Percentiles rank a stretch among this genome's conserved stretches.
Conservation (phyloP, 2,113 vertebrate species). For the Oncorhynchus nerka region DNA sequence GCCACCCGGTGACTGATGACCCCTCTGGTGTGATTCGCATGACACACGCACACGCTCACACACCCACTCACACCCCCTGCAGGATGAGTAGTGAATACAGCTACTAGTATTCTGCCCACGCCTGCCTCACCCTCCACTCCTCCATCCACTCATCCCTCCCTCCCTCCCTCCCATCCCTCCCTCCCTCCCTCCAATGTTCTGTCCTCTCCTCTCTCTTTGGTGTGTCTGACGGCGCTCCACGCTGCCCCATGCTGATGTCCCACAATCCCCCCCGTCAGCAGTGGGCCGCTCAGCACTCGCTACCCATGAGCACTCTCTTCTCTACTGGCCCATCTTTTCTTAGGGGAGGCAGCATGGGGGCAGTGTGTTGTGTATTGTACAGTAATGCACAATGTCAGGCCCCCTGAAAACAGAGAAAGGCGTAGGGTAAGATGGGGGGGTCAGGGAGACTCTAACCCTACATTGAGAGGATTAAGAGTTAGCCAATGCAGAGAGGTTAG, state of each 20-base stretch:
- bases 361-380: neutral
- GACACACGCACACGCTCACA: neutral
- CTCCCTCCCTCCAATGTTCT: neutral
- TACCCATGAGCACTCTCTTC: constrained; percentile 1
- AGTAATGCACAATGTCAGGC: neutral
- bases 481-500: neutral
- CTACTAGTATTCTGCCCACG: neutral
- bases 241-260: neutral
- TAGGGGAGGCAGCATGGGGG: neutral
- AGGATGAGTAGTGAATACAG: no score
- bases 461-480: neutral
- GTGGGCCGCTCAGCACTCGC: neutral
- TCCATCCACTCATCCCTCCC: neutral
- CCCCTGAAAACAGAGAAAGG: neutral
- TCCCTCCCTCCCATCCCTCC: neutral
- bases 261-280: neutral
- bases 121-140: neutral
- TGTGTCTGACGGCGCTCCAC: neutral
- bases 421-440: neutral
- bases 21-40: neutral
- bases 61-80: neutral
- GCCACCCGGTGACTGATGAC: neutral
- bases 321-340: neutral
- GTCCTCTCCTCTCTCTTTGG: neutral
- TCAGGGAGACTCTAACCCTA: neutral